These are phyloP conservation scores for Hippoglossus hippoglossus DNA, from an alignment of 2,797 vertebrate genomes.

Conservation along the genomic window DNA sequence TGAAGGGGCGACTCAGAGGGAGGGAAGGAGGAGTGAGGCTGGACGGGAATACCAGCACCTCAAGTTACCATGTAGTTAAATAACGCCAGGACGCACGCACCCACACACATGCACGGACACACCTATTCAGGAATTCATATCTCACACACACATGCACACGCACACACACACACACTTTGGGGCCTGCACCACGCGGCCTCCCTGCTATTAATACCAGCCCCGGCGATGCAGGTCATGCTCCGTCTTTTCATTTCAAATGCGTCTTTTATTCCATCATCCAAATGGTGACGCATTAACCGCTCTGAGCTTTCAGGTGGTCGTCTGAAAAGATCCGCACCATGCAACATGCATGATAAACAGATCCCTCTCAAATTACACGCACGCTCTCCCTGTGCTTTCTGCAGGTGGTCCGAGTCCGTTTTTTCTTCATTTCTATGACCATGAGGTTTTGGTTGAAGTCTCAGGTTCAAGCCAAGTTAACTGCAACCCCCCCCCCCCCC, in stretches of 20 bases:
- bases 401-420: constrained; percentile 48
- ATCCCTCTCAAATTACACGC: constrained; percentile 34
- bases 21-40: constrained; percentile 55
- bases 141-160: constrained; percentile 26
- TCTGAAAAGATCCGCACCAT: constrained; percentile 16
- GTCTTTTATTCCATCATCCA: constrained; percentile 53
- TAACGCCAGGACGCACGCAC: constrained; percentile 58
- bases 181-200: constrained; percentile 25
- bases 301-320: constrained; percentile 49
- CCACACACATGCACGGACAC: constrained; percentile 55
- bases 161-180: constrained; percentile 22
- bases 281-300: constrained; percentile 58
- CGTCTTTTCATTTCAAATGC: constrained; percentile 58
- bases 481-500: neutral
- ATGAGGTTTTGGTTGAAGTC: constrained; percentile 61
- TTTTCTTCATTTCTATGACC: constrained; percentile 38
- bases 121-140: constrained; percentile 55
- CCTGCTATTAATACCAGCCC: constrained; percentile 70
- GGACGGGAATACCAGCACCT: constrained; percentile 80
- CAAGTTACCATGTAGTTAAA: constrained; percentile 76
- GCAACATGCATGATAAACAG: constrained; percentile 37
- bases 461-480: constrained; percentile 52
- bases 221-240: constrained; percentile 58
- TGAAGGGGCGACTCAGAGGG: constrained; percentile 41
- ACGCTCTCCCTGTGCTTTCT: constrained; percentile 24